These are phyloP conservation scores for Pyrgus malvae DNA, from an alignment of 2,888 invertebrate species.

Conservation along the genomic window DNA sequence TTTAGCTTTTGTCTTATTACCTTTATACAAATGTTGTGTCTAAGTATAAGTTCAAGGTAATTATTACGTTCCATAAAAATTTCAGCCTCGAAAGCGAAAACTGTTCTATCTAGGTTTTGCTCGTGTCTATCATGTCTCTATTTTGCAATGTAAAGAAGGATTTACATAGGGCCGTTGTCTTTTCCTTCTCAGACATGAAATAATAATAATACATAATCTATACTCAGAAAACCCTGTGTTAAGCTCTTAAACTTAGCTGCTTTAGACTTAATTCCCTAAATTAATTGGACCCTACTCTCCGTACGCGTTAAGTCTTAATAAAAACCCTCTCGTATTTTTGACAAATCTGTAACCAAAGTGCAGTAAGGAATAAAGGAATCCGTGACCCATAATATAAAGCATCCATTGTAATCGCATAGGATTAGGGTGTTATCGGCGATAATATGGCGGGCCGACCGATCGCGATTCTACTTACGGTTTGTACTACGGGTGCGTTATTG, in stretches of 20 bases:
- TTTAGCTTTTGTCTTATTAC: too few relatives aligned
- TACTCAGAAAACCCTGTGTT: too few relatives aligned
- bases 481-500: slow-evolving; percentile 33
- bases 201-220: too few relatives aligned
- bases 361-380: slow-evolving; percentile 58
- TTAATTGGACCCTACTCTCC: not conserved
- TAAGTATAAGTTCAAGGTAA: too few relatives aligned
- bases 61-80: too few relatives aligned
- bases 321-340: slow-evolving; percentile 14
- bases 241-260: not conserved
- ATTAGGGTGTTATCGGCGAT: slow-evolving; percentile 72
- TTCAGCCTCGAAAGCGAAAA: too few relatives aligned
- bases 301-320: not conserved
- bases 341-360: slow-evolving; percentile 54
- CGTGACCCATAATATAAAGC: slow-evolving; percentile 51
- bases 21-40: too few relatives aligned
- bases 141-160: too few relatives aligned
- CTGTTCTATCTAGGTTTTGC: too few relatives aligned
- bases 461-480: slow-evolving; percentile 29
- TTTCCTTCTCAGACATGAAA: too few relatives aligned
- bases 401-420: slow-evolving; percentile 66
- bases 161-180: too few relatives aligned
- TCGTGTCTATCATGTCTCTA: too few relatives aligned
- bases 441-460: slow-evolving; percentile 54
- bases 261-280: not conserved